Base-by-base conservation (phyloP, 2,888 invertebrate genomes). In the Drosophila seclusa region DNA sequence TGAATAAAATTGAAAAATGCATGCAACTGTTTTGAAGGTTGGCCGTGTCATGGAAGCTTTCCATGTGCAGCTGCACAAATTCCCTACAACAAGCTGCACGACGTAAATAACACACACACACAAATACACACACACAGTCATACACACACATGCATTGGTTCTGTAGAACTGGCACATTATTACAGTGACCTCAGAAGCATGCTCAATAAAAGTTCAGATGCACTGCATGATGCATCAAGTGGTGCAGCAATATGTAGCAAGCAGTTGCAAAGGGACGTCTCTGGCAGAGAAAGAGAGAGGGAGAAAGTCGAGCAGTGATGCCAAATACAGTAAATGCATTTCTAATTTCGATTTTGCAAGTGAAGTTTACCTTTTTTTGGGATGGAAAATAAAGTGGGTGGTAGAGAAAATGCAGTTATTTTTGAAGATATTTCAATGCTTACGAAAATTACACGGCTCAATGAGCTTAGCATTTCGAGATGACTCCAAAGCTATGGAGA, bases 21-120 rank as follows among this genome's bases (percentile, higher is more conserved):
- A 90, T 79, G 89, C 82, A 86, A 86, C 90, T 83, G 82, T 86
- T 88, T 86, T 86, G 85, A 86, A 86, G 85, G 90, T 86, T 90
- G 83, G 72, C 75, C 24, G 49, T 68, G 80, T 59, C 71, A 72
- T 68, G 59, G 62, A 77, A 78, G 13, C 73, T 81, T 77, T 80
- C 78, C 54, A 81, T 78, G 68, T 32, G 54, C 21, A 34, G 16
- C 21, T 32, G 32, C 10, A 32, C 21, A 53, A 45, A 45, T 45
- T 45, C 24, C 21, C 16, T 32, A 36, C n/a, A 61, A 53, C 36
- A 54, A 89, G 86, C 83, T 88, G 87, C 69, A 68, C 57, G 55
- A 73, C 76, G 87, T 82, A 84, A 87, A 82, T 73, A 79, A 76
- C 72, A 68, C 18, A 60, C 50, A 42, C 49, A 63, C 49, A 53